These are phyloP conservation scores for Macquaria ambigua DNA, from an alignment of 2,113 vertebrate species.

Conservation along the genomic window DNA sequence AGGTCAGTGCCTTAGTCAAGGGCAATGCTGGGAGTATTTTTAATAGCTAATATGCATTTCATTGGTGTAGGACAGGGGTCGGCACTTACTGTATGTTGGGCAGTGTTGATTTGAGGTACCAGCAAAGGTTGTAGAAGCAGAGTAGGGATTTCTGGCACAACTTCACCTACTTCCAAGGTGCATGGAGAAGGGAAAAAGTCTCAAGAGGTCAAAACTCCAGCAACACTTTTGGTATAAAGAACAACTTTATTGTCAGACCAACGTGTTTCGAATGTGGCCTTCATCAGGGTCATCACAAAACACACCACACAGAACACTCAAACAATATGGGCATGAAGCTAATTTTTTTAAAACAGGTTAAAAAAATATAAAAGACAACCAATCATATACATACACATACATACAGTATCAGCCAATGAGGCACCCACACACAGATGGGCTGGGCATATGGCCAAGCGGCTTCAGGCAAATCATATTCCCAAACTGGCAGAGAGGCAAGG, in stretches of 20 bases:
- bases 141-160: neutral
- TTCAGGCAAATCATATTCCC: neutral
- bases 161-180: neutral
- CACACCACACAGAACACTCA: neutral
- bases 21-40: neutral
- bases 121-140: neutral
- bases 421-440: neutral
- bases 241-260: neutral
- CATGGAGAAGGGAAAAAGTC: neutral
- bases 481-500: neutral
- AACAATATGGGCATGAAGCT: neutral
- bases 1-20: neutral
- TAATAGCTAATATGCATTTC: slow-evolving; percentile 1
- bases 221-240: neutral
- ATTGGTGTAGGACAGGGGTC: neutral
- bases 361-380: neutral
- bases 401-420: neutral
- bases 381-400: neutral
- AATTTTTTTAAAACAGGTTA: no score
- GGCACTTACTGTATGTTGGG: neutral
- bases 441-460: neutral
- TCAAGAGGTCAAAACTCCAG: neutral
- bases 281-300: neutral
- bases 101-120: neutral
- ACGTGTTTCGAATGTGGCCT: neutral